phyloP scores from a whole-genome alignment of 2,888 invertebrate species.

The Pristionchus fissidentatus region DNA sequence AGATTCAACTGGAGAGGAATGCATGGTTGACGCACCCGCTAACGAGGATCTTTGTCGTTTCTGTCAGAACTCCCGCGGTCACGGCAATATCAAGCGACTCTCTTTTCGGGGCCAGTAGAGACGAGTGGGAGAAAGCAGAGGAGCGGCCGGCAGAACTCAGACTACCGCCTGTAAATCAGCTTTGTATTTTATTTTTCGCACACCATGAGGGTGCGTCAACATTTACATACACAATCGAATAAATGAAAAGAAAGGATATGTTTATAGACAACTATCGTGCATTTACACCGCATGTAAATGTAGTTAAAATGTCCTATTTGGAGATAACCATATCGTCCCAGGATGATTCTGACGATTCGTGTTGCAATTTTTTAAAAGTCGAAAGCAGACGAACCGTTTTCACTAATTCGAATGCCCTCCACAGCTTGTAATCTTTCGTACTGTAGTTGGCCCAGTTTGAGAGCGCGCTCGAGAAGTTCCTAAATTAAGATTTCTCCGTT shows the following conservation, averaged over 20 bases:
- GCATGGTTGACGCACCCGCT: constrained; percentile 67
- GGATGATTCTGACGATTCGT: too few relatives aligned
- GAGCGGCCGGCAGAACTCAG: constrained; percentile 45
- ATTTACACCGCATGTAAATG: neutral
- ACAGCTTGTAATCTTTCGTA: constrained; percentile 67
- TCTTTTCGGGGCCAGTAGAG: constrained; percentile 72
- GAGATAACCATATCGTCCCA: too few relatives aligned
- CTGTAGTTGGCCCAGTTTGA: constrained; percentile 70
- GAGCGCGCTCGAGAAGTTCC: constrained; percentile 72
- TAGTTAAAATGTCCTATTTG: neutral
- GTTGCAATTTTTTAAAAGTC: too few relatives aligned
- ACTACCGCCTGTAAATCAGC: neutral
- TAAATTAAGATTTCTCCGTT: too few relatives aligned
- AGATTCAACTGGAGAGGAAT: too few relatives aligned
- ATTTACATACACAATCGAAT: neutral
- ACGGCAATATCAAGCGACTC: constrained; percentile 73
- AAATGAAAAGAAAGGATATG: neutral
- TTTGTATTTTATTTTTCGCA: too few relatives aligned
- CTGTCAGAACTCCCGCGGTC: constrained; percentile 71
- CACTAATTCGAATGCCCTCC: constrained; percentile 62
- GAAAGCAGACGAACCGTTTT: constrained; percentile 6
- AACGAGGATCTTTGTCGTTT: constrained; percentile 73
- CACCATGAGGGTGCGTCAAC: too few relatives aligned
- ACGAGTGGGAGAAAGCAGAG: constrained; percentile 70
- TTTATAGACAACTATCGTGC: neutral